Conservation (phyloP, 2,797 vertebrate genomes). For the Neosalanx taihuensis region DNA sequence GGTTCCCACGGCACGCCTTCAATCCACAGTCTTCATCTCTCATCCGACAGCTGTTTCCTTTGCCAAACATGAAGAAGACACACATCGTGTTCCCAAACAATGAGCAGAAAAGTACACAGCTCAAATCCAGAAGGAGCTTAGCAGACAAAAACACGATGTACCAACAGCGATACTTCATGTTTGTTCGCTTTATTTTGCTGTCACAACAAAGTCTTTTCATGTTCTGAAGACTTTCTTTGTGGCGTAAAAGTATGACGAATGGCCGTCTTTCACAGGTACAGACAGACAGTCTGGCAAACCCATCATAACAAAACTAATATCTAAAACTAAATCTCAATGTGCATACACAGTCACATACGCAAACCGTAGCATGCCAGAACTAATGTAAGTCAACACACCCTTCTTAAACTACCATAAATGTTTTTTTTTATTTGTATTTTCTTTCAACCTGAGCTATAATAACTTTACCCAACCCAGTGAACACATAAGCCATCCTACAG, state of each 20-base stretch:
- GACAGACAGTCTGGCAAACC: not conserved
- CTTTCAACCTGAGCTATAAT: too few species aligned
- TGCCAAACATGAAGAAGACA: not conserved
- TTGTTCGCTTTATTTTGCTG: not conserved
- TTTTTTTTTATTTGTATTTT: too few species aligned
- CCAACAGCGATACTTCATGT: not conserved
- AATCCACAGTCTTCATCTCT: not conserved
- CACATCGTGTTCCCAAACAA: not conserved
- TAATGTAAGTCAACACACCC: too few species aligned
- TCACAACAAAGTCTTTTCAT: not conserved
- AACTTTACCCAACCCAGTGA: too few species aligned
- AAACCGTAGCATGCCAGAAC: not conserved
- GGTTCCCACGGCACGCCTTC: not conserved
- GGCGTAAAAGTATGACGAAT: not conserved
- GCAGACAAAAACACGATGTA: not conserved
- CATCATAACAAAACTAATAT: not conserved
- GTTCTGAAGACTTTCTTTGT: not conserved
- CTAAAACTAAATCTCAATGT: not conserved
- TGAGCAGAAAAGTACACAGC: not conserved
- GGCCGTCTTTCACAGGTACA: slow-evolving; percentile 22
- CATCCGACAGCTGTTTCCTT: not conserved
- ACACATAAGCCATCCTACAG: too few species aligned
- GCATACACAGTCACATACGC: not conserved
- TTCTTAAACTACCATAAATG: too few species aligned
- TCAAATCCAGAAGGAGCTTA: not conserved